Conservation (phyloP, 2,797 vertebrate species). For the Danio tinwini region DNA sequence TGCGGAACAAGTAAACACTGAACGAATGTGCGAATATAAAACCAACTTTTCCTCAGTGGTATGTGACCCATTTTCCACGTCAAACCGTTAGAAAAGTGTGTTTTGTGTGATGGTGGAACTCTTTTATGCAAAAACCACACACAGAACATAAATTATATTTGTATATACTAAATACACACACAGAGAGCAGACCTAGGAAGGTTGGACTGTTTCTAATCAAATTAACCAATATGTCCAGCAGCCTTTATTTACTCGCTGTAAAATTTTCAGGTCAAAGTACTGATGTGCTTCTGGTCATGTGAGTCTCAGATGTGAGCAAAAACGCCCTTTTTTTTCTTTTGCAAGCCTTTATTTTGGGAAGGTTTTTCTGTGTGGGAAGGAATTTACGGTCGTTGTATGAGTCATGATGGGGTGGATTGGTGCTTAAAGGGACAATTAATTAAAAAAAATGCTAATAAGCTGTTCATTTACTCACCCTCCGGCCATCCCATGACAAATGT, state of each 20-base stretch:
- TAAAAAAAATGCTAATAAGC: background rate
- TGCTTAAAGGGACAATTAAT: background rate
- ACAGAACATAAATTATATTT: no score
- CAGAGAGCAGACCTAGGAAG: background rate
- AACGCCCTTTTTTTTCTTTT: slow-evolving; percentile 23
- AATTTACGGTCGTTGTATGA: background rate
- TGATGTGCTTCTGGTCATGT: slow-evolving; percentile 69
- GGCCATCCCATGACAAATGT: no score
- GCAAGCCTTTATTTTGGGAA: slow-evolving; percentile 4
- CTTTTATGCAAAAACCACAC: no score
- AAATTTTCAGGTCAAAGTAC: slow-evolving; percentile 42
- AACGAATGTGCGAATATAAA: no score
- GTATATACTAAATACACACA: no score
- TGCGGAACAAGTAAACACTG: no score
- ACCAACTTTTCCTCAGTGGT: no score
- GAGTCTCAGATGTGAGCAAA: slow-evolving; percentile 69
- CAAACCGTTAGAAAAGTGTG: no score
- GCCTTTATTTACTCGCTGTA: slow-evolving; percentile 3
- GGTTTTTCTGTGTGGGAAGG: background rate
- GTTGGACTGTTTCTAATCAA: background rate
- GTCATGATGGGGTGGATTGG: background rate
- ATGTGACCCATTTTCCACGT: no score
- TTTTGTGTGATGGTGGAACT: no score
- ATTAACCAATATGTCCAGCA: background rate
- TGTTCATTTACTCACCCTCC: no score